Evolutionary conservation across 2,888 invertebrate species (phyloP).

Genomic region (Apodemia duryi): DNA sequence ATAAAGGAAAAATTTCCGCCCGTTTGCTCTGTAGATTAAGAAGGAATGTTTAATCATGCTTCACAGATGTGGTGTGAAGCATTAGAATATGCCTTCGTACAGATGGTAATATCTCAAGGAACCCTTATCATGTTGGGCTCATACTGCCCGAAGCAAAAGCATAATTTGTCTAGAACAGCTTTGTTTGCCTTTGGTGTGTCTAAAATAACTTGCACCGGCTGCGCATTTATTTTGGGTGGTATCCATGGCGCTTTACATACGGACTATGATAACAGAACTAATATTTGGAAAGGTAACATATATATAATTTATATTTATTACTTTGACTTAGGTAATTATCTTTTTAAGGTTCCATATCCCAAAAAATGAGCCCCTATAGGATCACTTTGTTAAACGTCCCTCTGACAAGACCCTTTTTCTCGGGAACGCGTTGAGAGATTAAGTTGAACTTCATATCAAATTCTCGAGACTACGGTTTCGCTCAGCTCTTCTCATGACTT

Average conservation of each 20-base stretch:
- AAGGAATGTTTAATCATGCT: no score
- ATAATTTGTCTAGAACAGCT: conserved; percentile 48
- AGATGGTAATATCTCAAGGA: conserved; percentile 62
- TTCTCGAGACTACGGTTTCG: no score
- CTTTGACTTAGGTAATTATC: no score
- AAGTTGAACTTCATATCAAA: no score
- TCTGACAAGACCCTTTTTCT: no score
- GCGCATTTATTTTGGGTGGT: conserved; percentile 53
- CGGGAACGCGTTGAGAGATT: no score
- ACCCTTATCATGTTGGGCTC: conserved; percentile 62
- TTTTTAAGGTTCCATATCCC: no score
- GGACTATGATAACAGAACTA: conserved; percentile 55
- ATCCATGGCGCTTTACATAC: conserved; percentile 52
- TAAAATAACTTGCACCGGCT: conserved; percentile 47
- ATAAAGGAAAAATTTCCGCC: no score
- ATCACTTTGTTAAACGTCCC: no score
- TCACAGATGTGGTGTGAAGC: conserved; percentile 68
- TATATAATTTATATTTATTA: not conserved
- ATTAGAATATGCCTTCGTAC: conserved; percentile 57
- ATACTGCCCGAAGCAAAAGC: conserved; percentile 52
- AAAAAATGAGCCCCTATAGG: no score
- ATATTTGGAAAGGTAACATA: conserved; percentile 48
- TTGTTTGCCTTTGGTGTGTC: conserved; percentile 49
- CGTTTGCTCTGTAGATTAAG: no score
- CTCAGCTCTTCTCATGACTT: no score